Evolutionary conservation across 92 coral and sea anemone species (phyloP).

Genomic region (Porites lobata): DNA sequence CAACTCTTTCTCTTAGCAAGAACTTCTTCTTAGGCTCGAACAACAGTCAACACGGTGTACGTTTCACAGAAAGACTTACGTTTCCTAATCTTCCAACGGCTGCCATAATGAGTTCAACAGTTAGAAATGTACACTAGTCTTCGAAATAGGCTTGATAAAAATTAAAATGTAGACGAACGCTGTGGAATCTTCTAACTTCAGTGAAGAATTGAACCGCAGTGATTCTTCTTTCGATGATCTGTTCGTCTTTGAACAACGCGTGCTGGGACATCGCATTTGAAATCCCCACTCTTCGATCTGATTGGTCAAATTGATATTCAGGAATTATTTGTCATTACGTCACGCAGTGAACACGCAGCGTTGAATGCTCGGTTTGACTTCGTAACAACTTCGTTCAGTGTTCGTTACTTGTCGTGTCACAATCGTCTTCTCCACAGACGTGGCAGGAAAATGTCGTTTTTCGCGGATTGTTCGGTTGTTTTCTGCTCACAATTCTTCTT

Average conservation of each 20-base stretch:
- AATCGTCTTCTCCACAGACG: constrained; percentile 53
- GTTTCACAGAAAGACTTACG: constrained; percentile 61
- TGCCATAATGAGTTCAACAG: constrained; percentile 70
- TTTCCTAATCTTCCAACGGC: constrained; percentile 93
- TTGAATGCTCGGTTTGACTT: constrained; percentile 10
- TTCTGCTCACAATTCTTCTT: constrained; percentile 90
- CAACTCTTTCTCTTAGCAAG: background rate
- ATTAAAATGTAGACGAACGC: constrained; percentile 5
- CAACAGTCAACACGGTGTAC: background rate
- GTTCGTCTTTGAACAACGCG: constrained; percentile 65
- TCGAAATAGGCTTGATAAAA: background rate
- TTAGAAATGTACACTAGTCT: background rate
- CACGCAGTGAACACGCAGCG: constrained; percentile 1
- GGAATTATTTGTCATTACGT: constrained; percentile 27
- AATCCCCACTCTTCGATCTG: constrained; percentile 88
- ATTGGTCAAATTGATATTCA: constrained; percentile 77
- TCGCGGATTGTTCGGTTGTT: constrained; percentile 91
- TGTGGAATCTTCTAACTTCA: background rate
- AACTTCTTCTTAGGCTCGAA: background rate
- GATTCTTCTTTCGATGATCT: constrained; percentile 14
- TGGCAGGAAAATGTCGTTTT: constrained; percentile 94
- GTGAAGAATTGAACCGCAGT: background rate
- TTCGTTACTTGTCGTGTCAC: background rate
- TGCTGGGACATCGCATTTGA: constrained; percentile 71
- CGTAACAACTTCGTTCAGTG: constrained; percentile 21